Evolutionary conservation across 2,113 vertebrate genomes (phyloP), one percentile per base, ranked within the genome.

Genomic region (Pica pica): DNA sequence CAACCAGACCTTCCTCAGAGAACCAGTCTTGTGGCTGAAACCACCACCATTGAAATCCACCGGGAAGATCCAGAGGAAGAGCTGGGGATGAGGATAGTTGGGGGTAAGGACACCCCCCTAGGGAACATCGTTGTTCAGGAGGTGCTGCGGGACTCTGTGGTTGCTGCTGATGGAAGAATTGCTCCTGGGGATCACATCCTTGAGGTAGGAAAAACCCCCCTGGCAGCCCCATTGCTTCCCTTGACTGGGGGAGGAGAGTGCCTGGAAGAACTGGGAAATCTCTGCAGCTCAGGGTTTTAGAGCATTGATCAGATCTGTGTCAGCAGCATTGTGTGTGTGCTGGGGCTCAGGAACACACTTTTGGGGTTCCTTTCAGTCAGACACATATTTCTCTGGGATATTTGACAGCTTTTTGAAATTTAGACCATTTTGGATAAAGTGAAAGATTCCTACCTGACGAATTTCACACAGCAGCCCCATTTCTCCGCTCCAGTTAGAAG

Each of bases 41-140:
- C 99, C 0, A 98, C 95, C 31, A 95, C 98, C 7, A 97, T 99
- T 35, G 99, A 99, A 96, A 97, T 99, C 94, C 98, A 98, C 87
- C 97, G 98, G 78, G 98, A 98, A 10, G 98, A 99, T 69, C 97
- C 98, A 0, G 98, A 98, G 60, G 98, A 99, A 59, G 98, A 98
- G 59, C 97, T 99, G 82, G 99, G 99, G 30, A 98, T 99, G 90
- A 98, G 98, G 60, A 99, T 99, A 50, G 99, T 99, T 17, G 99
- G 99, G 26, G 99, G 99, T 10, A 99, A 99, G 96, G 98, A 99
- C 98, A 99, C 99, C 6, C 99, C 99, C 1, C 97, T 99, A 30
- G 99, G 99, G 21, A 99, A 99, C 89, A 98, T 99, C 3, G 98
- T 99, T 46, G 98, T 99, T 87, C 99, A 99, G 95, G 99, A 99